Percentiles rank a stretch among this genome's conserved stretches.
These are phyloP conservation scores for Proterorhinus semilunaris DNA, from an alignment of 2,113 vertebrate genomes.

Conservation along the genomic window DNA sequence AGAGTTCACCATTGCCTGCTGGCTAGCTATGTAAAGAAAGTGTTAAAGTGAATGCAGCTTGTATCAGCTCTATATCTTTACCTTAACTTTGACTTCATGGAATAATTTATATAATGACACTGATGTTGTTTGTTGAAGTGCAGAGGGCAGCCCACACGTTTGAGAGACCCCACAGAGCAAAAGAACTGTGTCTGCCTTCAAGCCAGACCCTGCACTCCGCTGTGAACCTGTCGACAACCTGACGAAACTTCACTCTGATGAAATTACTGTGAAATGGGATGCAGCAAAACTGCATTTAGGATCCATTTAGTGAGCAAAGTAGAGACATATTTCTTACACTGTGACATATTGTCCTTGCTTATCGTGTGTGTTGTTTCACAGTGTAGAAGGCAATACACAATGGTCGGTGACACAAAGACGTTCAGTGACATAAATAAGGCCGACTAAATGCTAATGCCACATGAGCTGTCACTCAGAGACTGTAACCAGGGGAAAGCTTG, in stretches of 20 bases:
- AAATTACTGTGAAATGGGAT: conserved; percentile 52
- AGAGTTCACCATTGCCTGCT: too few relatives aligned
- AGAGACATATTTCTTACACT: conserved; percentile 2
- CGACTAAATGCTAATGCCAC: conserved; percentile 5
- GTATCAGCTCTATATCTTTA: too few relatives aligned
- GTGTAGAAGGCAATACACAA: not conserved
- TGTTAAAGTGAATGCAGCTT: too few relatives aligned
- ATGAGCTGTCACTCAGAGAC: conserved; percentile 1
- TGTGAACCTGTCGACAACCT: conserved; percentile 35
- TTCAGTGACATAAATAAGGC: conserved; percentile 2
- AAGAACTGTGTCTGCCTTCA: not conserved
- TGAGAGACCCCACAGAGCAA: conserved; percentile 10
- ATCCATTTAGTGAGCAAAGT: conserved; percentile 1
- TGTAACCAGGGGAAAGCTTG: conserved; percentile 17
- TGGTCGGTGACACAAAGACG: not conserved
- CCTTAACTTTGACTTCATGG: too few relatives aligned
- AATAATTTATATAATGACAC: too few relatives aligned
- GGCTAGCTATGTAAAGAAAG: too few relatives aligned
- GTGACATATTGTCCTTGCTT: conserved; percentile 3
- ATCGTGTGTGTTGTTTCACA: not conserved
- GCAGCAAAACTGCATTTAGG: conserved; percentile 17
- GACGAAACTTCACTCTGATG: conserved; percentile 51
- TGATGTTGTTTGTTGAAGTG: not conserved
- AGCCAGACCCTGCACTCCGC: not conserved
- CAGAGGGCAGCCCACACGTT: conserved; percentile 9